Evolutionary conservation across 2,797 vertebrate species (phyloP).

Genomic region (Graptemys geographica): DNA sequence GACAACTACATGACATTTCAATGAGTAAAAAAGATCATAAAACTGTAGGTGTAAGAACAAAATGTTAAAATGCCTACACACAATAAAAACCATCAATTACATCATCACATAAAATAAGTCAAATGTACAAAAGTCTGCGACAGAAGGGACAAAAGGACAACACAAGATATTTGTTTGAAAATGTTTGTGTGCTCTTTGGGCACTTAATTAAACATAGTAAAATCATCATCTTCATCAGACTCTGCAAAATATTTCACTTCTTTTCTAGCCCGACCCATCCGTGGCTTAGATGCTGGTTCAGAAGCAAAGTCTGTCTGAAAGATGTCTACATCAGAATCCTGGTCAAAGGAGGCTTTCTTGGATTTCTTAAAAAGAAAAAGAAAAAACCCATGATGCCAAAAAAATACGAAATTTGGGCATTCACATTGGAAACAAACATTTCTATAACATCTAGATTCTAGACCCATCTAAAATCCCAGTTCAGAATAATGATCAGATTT

Average conservation of each 20-base stretch:
- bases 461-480: neutral
- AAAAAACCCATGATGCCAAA: neutral
- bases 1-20: conserved; percentile 95
- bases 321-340: conserved; percentile 88
- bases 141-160: conserved; percentile 88
- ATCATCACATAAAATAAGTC: conserved; percentile 93
- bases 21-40: conserved; percentile 97
- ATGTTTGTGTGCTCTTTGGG: conserved; percentile 81
- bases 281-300: conserved; percentile 83
- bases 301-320: conserved; percentile 82
- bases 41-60: conserved; percentile 93
- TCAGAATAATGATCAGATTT: fast-evolving
- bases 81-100: conserved; percentile 97
- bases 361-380: conserved; percentile 83
- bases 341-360: conserved; percentile 87
- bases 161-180: conserved; percentile 85
- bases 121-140: conserved; percentile 99
- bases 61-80: conserved; percentile 98
- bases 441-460: neutral
- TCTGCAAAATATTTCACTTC: conserved; percentile 97
- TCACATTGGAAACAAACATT: neutral
- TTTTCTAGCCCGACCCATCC: conserved; percentile 92
- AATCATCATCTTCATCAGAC: conserved; percentile 91
- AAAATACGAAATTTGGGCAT: neutral
- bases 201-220: conserved; percentile 96